Base-by-base conservation (phyloP, 2,888 invertebrate genomes). In the Cordilura impudica region DNA sequence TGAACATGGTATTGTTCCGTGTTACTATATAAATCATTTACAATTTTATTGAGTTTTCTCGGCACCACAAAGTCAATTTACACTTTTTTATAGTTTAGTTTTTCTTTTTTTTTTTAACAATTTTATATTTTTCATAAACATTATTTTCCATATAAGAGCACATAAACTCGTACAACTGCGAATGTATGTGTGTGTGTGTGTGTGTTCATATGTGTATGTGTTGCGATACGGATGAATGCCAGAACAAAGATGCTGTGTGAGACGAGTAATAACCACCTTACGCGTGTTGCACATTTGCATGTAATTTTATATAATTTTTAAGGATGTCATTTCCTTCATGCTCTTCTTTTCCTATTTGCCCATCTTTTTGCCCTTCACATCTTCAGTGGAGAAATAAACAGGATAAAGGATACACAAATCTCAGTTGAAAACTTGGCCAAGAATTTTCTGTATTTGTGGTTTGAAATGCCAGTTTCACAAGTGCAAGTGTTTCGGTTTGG, bases 31-130 rank as follows among this genome's bases (percentile, higher is more conserved):
- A 78, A 78, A 73, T 78, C 53, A 73, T 69, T 78, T 78, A 65
- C 47, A 58, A 65, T 73, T 78, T 78, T 73, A 78, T 78, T 73
- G 78, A 70, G 65, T 65, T 78, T 78, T 69, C 53, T 49, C 73
- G 78, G 78, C 73, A 73, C 78, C 78, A 78, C 69, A 73, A 70
- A 73, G 69, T 53, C 73, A 78, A 73, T 78, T 73, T 70, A 58
- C 21, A 78, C 12, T 58, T 6, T 60, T 63, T 53, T 60, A 26
- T 31, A n/a, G 12, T 63, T 47, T n/a, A n/a, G n/a, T n/a, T 21
- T 26, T 45, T 29, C 19, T 47, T 18, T 16, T 14, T 61, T 10
- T 56, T 58, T 18, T 19, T 39, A 12, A 4, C 16, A 14, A 53
- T 69, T 65, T 73, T 19, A 45, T 35, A 43, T 53, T 19, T 12